Percentiles rank a stretch among this genome's conserved stretches.
These are phyloP conservation scores for Stigmatopora nigra DNA, from an alignment of 2,113 vertebrate genomes.

Conservation along the genomic window DNA sequence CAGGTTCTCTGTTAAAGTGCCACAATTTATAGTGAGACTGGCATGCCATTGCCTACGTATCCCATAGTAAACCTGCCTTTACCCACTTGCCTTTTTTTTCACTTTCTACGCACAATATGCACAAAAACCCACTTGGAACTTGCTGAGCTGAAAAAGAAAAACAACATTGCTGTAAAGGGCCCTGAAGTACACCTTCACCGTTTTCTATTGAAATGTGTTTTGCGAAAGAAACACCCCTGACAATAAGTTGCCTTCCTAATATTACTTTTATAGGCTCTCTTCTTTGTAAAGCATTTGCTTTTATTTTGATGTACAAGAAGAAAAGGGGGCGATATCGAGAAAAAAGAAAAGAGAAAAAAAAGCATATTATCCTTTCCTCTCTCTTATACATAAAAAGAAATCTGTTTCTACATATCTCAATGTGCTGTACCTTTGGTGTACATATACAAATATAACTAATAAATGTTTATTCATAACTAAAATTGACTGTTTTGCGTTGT, in stretches of 20 bases:
- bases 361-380: constrained; percentile 65
- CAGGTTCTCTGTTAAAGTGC: constrained; percentile 12
- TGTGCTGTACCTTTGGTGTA: constrained; percentile 91
- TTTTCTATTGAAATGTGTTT: constrained; percentile 51
- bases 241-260: constrained; percentile 42
- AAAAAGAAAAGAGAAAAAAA: constrained; percentile 46
- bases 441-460: constrained; percentile 92
- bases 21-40: constrained; percentile 6
- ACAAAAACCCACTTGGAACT: constrained; percentile 34
- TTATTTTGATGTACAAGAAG: constrained; percentile 73
- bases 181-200: constrained; percentile 34
- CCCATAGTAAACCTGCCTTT: constrained; percentile 41
- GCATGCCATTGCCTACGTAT: constrained; percentile 10
- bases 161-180: constrained; percentile 28
- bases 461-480: constrained; percentile 92
- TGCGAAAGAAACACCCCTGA: constrained; percentile 24
- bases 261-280: constrained; percentile 68
- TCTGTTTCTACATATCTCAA: constrained; percentile 83
- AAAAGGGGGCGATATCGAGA: constrained; percentile 52
- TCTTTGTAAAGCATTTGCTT: constrained; percentile 72
- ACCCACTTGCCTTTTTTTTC: constrained; percentile 44
- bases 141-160: constrained; percentile 32
- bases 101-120: constrained; percentile 34
- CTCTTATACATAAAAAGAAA: constrained; percentile 60
- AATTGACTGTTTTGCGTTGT: constrained; percentile 19